Evolutionary conservation across 2,888 invertebrate genomes (phyloP).

Genomic region (Acronicta alni): DNA sequence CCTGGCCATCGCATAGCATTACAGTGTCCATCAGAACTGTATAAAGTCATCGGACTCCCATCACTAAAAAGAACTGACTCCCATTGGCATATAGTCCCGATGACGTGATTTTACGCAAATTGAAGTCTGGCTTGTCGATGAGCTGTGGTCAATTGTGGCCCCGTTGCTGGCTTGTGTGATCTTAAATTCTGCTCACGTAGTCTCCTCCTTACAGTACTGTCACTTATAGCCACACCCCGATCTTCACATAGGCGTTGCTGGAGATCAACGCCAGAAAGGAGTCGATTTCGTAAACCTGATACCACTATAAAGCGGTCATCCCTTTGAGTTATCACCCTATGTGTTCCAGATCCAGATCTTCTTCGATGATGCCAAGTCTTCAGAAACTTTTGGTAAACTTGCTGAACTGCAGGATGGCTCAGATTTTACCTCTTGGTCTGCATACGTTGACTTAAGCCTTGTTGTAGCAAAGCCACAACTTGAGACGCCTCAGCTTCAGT

Average conservation of each 20-base stretch:
- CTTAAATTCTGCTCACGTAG: conserved; percentile 31
- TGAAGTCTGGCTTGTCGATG: conserved; percentile 11
- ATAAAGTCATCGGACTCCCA: too few relatives aligned
- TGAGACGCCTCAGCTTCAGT: conserved; percentile 6
- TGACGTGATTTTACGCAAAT: conserved; percentile 1
- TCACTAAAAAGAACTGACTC: neutral
- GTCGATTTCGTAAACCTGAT: conserved; percentile 25
- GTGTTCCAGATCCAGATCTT: conserved; percentile 33
- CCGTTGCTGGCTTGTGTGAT: conserved; percentile 32
- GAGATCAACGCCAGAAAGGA: conserved; percentile 29
- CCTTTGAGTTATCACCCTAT: conserved; percentile 20
- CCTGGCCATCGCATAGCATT: too few relatives aligned
- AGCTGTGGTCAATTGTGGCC: conserved; percentile 23
- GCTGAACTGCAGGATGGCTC: conserved; percentile 17
- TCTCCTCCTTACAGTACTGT: conserved; percentile 32
- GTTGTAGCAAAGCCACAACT: conserved; percentile 4
- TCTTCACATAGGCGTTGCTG: conserved; percentile 21
- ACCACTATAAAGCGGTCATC: conserved; percentile 28
- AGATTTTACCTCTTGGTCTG: conserved; percentile 8
- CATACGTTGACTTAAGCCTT: conserved; percentile 16
- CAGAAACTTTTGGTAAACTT: conserved; percentile 31
- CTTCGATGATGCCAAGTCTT: conserved; percentile 36
- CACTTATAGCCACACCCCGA: conserved; percentile 29
- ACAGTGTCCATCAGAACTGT: too few relatives aligned
- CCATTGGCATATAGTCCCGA: conserved; percentile 2